A percentile compares a stretch with the other conserved stretches of the same genome.
Conservation (phyloP, 2,113 vertebrate species). For the Coryphaenoides rupestris region DNA sequence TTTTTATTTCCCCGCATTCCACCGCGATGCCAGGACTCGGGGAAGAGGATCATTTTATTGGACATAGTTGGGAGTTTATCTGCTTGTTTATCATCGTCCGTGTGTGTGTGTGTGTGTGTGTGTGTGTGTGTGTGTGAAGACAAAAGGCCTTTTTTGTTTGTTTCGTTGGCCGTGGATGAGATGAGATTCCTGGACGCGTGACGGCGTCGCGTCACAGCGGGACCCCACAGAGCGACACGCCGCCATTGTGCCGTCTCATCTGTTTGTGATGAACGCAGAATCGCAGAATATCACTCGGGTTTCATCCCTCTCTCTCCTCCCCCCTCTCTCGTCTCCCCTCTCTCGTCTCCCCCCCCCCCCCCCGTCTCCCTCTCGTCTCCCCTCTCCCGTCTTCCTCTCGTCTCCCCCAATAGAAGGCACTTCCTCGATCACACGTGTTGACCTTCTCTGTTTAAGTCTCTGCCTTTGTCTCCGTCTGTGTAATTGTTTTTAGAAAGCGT, state of each 20-base stretch:
- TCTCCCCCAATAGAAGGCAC: slow-evolving; percentile 44
- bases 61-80: slow-evolving; percentile 38
- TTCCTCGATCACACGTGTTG: slow-evolving; percentile 39
- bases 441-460: slow-evolving; percentile 53
- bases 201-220: slow-evolving; percentile 49
- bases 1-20: slow-evolving; percentile 46
- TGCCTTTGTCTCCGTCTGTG: slow-evolving; percentile 55
- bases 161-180: slow-evolving; percentile 38
- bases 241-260: slow-evolving; percentile 49
- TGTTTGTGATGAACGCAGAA: slow-evolving; percentile 52
- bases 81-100: slow-evolving; percentile 44
- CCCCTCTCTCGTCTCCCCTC: too few relatives aligned
- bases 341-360: slow-evolving; percentile 2
- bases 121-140: slow-evolving; percentile 45
- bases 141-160: slow-evolving; percentile 28
- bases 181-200: slow-evolving; percentile 47
- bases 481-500: slow-evolving; percentile 62
- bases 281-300: too few relatives aligned
- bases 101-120: slow-evolving; percentile 24
- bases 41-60: slow-evolving; percentile 23
- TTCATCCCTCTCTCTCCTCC: slow-evolving; percentile 30
- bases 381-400: too few relatives aligned
- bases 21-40: too few relatives aligned
- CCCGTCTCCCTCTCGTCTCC: slow-evolving; percentile 43
- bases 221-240: slow-evolving; percentile 35